Evolutionary conservation across 1,140 invertebrate species (phyloP).

Genomic region (Steinernema khuongi): DNA sequence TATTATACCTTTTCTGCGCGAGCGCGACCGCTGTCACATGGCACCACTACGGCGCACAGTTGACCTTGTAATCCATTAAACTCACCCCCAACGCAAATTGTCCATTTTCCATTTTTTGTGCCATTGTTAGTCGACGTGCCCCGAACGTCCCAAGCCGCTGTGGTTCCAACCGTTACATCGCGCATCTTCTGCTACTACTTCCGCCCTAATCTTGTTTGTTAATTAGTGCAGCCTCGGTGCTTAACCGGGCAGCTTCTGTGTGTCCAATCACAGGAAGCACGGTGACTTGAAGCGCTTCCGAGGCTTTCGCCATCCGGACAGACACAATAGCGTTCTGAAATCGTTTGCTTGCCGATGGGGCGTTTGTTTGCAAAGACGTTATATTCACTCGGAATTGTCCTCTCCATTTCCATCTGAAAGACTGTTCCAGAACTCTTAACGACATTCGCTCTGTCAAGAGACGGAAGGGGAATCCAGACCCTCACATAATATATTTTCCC

Average conservation of each 20-base stretch:
- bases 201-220: not conserved
- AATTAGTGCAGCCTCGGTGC: too few relatives aligned
- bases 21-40: not conserved
- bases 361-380: not conserved
- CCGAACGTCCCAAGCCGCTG: not conserved
- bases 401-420: too few relatives aligned
- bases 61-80: not conserved
- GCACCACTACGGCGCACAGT: not conserved
- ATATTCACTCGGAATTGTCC: not conserved
- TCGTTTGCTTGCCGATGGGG: not conserved
- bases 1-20: not conserved
- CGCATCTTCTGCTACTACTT: not conserved
- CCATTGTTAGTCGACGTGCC: not conserved
- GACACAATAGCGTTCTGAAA: not conserved
- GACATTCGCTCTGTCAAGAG: too few relatives aligned
- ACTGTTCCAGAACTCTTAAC: too few relatives aligned
- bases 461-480: too few relatives aligned
- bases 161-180: not conserved
- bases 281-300: too few relatives aligned
- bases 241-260: too few relatives aligned
- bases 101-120: not conserved
- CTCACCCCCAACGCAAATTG: not conserved
- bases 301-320: not conserved
- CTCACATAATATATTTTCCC: too few relatives aligned
- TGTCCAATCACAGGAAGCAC: not conserved